Percentiles rank a stretch among this genome's conserved stretches.
phyloP scores from a whole-genome alignment of 2,113 vertebrate species.

The Neolamprologus brichardi region DNA sequence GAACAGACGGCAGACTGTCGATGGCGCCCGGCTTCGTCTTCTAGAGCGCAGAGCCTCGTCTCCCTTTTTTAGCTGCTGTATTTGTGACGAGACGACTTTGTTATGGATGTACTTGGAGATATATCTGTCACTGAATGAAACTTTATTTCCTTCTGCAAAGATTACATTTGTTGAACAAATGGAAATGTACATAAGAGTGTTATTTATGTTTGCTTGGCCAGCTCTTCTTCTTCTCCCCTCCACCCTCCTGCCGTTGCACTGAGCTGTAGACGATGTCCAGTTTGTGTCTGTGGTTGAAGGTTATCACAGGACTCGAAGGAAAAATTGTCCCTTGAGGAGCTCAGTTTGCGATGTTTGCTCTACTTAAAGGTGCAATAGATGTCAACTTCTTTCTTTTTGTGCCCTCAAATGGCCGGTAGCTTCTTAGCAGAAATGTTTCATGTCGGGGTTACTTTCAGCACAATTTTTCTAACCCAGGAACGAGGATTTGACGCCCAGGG shows the following conservation, averaged over 20 bases:
- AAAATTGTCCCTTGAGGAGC: neutral
- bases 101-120: neutral
- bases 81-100: neutral
- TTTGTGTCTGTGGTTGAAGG: neutral
- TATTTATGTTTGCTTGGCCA: conserved; percentile 2
- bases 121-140: conserved; percentile 10
- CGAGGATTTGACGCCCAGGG: neutral
- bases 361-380: conserved; percentile 30
- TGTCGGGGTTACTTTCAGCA: conserved; percentile 2
- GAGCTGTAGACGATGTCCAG: neutral
- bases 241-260: neutral
- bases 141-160: conserved; percentile 5
- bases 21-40: neutral
- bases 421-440: neutral
- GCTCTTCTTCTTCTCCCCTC: neutral
- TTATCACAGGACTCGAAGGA: conserved; percentile 10
- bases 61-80: conserved; percentile 48
- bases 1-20: neutral
- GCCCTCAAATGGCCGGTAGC: neutral
- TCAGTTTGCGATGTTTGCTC: neutral
- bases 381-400: neutral
- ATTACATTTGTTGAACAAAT: conserved; percentile 40
- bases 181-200: conserved; percentile 16
- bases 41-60: neutral
- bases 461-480: neutral